A percentile compares a stretch with the other conserved stretches of the same genome.
phyloP scores from a whole-genome alignment of 2,113 vertebrate species.

The Eudyptes chrysolophus region DNA sequence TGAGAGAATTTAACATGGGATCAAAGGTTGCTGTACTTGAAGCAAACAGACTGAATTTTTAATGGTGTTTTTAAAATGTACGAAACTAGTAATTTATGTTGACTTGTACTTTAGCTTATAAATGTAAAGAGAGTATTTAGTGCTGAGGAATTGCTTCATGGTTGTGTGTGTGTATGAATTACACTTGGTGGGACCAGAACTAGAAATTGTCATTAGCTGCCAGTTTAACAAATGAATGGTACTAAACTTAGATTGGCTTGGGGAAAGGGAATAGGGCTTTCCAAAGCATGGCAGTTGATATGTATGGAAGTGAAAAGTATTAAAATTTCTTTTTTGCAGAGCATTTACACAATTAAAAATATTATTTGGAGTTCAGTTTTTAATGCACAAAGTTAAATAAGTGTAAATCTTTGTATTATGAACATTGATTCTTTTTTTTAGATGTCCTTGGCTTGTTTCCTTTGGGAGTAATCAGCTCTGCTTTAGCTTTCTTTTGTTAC shows the following conservation, averaged over 20 bases:
- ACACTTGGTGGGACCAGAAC: neutral
- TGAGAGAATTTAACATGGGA: neutral
- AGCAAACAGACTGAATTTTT: neutral
- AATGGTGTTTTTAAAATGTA: neutral
- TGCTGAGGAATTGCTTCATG: neutral
- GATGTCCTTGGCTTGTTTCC: neutral
- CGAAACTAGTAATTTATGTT: neutral
- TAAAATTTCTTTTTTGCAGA: neutral
- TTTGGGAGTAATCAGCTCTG: neutral
- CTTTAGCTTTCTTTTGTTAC: neutral
- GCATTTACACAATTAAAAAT: neutral
- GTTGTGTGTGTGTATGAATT: neutral
- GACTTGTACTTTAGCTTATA: neutral
- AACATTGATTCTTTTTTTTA: neutral
- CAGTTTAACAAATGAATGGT: slow-evolving; percentile 27
- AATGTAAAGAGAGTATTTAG: neutral
- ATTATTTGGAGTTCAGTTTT: neutral
- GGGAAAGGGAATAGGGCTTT: slow-evolving; percentile 61
- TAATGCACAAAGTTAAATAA: neutral
- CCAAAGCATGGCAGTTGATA: slow-evolving; percentile 58
- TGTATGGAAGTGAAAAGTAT: slow-evolving; percentile 60
- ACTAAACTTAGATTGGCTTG: neutral
- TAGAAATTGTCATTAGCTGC: neutral
- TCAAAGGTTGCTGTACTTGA: neutral
- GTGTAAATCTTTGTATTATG: neutral